Conservation (phyloP, 2,797 vertebrate genomes). For the Phrynocephalus forsythii region DNA sequence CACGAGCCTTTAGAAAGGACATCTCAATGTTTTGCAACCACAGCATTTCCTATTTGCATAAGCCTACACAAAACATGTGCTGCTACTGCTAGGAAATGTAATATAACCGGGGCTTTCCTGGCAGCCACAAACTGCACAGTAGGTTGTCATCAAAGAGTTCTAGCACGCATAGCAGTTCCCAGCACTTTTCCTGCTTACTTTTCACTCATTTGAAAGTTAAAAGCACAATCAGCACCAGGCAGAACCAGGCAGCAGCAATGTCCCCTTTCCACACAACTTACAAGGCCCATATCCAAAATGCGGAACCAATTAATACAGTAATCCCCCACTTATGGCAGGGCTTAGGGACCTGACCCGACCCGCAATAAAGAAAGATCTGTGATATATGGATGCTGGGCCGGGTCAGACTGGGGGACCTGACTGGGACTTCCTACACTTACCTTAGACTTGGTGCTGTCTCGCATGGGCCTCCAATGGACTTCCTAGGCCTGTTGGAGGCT, state of each 20-base stretch:
- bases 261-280: not conserved
- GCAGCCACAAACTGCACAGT: slow-evolving; percentile 51
- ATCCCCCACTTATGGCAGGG: no score
- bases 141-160: slow-evolving; percentile 34
- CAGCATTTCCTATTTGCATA: slow-evolving; percentile 68
- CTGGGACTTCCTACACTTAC: no score
- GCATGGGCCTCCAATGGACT: no score
- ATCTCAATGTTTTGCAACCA: slow-evolving; percentile 56
- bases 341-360: no score
- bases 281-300: not conserved
- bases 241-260: not conserved
- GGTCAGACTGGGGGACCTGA: no score
- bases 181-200: not conserved
- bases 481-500: no score
- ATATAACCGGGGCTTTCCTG: slow-evolving; percentile 59
- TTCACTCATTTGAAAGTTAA: not conserved
- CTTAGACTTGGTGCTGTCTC: no score
- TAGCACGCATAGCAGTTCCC: not conserved
- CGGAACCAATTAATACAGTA: not conserved
- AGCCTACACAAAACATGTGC: slow-evolving; percentile 40
- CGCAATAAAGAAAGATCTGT: no score
- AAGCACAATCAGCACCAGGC: not conserved
- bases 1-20: slow-evolving; percentile 51
- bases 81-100: slow-evolving; percentile 55
- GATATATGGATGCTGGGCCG: no score